Percentiles rank a stretch among this genome's conserved stretches.
Conservation (phyloP, 2,113 vertebrate genomes). For the Notechis scutatus region DNA sequence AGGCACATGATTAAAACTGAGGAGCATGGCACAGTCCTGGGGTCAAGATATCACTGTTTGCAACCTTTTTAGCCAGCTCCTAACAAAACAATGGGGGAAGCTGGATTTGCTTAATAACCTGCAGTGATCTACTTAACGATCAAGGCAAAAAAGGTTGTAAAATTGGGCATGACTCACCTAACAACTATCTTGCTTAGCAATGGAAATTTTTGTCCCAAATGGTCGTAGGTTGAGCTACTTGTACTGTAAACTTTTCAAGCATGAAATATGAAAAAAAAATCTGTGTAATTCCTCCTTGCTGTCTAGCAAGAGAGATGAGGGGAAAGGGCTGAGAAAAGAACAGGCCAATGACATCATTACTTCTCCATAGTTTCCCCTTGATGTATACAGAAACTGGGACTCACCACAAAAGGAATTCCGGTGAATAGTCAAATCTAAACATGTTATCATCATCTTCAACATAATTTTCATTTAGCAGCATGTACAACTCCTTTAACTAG, state of each 20-base stretch:
- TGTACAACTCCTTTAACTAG: conserved; percentile 96
- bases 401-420: conserved; percentile 96
- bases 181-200: not conserved
- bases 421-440: conserved; percentile 98
- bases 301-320: too few species aligned
- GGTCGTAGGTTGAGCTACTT: not conserved
- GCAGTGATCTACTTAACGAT: not conserved
- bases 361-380: conserved; percentile 6
- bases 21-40: not conserved
- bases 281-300: not conserved
- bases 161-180: not conserved
- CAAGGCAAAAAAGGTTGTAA: not conserved
- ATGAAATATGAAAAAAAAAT: not conserved
- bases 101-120: not conserved
- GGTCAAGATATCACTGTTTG: not conserved
- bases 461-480: conserved; percentile 94
- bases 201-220: not conserved
- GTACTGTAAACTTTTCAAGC: not conserved
- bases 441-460: conserved; percentile 97
- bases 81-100: not conserved
- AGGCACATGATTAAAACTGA: not conserved
- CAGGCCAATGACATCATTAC: not conserved
- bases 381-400: conserved; percentile 48
- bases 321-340: conserved; percentile 36
- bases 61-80: not conserved